Base-by-base conservation (phyloP, 2,797 vertebrate genomes). In the Pseudomugil gertrudae region DNA sequence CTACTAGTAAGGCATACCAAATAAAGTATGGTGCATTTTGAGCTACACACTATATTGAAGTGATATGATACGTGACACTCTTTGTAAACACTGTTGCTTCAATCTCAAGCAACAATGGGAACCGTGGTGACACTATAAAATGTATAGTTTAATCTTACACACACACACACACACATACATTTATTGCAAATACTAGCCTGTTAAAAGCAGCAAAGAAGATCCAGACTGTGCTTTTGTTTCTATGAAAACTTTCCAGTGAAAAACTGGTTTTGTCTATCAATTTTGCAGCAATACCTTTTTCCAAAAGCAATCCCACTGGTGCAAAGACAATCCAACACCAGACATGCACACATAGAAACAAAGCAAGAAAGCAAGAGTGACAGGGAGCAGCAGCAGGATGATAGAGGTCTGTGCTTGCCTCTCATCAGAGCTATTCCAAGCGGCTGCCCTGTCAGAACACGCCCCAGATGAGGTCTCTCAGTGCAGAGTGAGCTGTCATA, bases 371-470 rank as follows among this genome's bases (percentile, higher is more conserved):
- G 84, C 29, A 53, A 76, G 78, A 85, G 87, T 86, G 85, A 89
- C 80, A 87, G 73, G 69, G 69, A 85, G 72, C 78, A 75, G 71
- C 83, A 72, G 78, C 77, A 83, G 72, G 52, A 80, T 35, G 83
- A 87, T 80, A 68, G 80, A 86, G 68, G 81, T 84, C 85, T 83
- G 74, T 8, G 56, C 78, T 75, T 3, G 76, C 72, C 84, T 83
- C 89, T 87, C 89, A 87, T 88, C 90, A 83, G 78, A 86, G 85
- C 76, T 75, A 90, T 87, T 88, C 81, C 69, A 76, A 88, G 84
- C 66, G 24, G 73, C 71, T 36, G 57, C 79, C 72, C 87, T 92
- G 90, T 91, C 88, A 90, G 83, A 89, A 85, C 91, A 84, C 63
- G 75, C 87, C 87, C 80, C 83, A 89, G 84, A 88, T 89, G 84